Percentiles rank a stretch among this genome's conserved stretches.
Evolutionary conservation across 1,140 invertebrate genomes (phyloP).

Genomic region (Drosophila serrata): DNA sequence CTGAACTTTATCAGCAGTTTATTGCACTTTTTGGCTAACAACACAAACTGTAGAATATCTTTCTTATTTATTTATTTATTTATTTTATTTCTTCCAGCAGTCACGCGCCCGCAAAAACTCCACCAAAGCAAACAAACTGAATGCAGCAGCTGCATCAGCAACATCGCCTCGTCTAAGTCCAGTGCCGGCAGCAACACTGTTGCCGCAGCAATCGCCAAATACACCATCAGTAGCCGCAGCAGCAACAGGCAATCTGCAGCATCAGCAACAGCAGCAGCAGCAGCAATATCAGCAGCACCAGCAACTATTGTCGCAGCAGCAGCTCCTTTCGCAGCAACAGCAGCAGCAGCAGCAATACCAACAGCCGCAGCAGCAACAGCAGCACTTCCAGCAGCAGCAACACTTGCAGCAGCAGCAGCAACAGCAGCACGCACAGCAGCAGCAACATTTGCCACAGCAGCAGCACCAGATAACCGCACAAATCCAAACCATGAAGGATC

Average conservation of each 20-base stretch:
- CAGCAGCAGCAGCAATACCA: conserved; percentile 59
- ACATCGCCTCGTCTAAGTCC: conserved; percentile 84
- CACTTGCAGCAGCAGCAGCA: conserved; percentile 63
- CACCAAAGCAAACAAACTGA: conserved; percentile 82
- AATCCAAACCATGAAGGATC: conserved; percentile 85
- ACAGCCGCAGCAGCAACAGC: conserved; percentile 67
- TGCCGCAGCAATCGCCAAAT: conserved; percentile 85
- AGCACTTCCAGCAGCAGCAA: conserved; percentile 65
- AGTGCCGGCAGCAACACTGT: conserved; percentile 73
- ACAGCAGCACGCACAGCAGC: conserved; percentile 64
- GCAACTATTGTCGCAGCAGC: conserved; percentile 56
- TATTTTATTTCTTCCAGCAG: conserved; percentile 46
- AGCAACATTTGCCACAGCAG: conserved; percentile 81
- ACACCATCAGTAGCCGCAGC: conserved; percentile 59
- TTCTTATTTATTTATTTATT: conserved; percentile 20
- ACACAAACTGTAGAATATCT: conserved; percentile 32
- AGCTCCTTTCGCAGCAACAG: conserved; percentile 57
- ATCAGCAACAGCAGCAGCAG: conserved; percentile 56
- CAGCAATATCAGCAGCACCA: conserved; percentile 64
- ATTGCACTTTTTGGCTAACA: conserved; percentile 17
- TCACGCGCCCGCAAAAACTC: conserved; percentile 81
- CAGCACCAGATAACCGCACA: conserved; percentile 85
- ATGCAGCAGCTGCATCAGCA: conserved; percentile 77
- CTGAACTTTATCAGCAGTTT: conserved; percentile 40
- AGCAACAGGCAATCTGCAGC: conserved; percentile 48